Base-by-base conservation (phyloP, 2,888 invertebrate genomes). In the Candidula unifasciata region DNA sequence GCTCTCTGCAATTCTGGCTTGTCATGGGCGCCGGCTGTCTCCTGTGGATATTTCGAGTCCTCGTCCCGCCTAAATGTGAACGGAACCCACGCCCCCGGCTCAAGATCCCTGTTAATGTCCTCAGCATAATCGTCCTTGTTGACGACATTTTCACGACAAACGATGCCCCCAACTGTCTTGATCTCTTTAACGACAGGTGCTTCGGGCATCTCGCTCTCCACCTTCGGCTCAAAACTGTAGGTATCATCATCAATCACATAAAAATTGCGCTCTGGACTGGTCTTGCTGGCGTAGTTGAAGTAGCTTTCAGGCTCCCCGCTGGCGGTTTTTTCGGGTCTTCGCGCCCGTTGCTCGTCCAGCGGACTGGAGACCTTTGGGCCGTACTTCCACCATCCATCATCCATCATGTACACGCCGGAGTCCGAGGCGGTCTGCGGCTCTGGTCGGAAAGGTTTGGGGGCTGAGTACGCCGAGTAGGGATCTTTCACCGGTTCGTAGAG, bases 41-140 rank as follows among this genome's bases (percentile, higher is more conserved):
- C 83, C 10, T 5, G 33, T 16, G 60, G 30, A 64, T 60, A 21
- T 69, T 30, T 77, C 24, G 37, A 0, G 27, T 82, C 76, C 18
- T 83, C 83, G 24, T 68, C 77, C 6, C 37, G 37, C 30, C 83
- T 37, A 52, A 71, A 84, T 16, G 68, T 44, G 37, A 73, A 73
- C 1, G 79, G 78, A 0, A 73, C 71, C 79, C 79, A 84, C 21
- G 84, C 44, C 33, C 37, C 54, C 2, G 82, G 82, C 16, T 80
- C 84, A 2, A 80, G 44, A 54, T 84, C 84, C 68, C 80, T 68
- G 57, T 84, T 80, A 18, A 84, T 73, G 35, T 84, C 76, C 54
- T 84, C 80, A 27, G 84, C 84, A 44, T 84, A 84, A 57, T 84
- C 84, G 60, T 76, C 80, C 76, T 84, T 76, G n/a, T 80, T 80